phyloP scores from a whole-genome alignment of 2,888 invertebrate genomes.

The Heteromurus nitidus region DNA sequence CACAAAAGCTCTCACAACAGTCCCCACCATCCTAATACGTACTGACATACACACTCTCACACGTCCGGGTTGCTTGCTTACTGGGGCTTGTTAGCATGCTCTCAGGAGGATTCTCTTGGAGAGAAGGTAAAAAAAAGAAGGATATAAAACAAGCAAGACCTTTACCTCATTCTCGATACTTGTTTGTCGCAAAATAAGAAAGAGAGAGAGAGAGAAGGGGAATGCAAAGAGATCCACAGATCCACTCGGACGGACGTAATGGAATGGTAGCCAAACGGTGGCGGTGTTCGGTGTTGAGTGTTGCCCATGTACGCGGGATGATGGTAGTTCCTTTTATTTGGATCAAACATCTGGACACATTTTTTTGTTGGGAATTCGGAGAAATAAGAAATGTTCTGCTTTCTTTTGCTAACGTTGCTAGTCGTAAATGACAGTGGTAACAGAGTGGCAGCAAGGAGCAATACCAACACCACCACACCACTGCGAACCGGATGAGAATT shows the following conservation, averaged over 20 bases:
- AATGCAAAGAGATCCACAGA: not conserved
- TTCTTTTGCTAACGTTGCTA: slow-evolving; percentile 25
- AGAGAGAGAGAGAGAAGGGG: not conserved
- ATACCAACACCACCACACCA: slow-evolving; percentile 39
- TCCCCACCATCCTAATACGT: slow-evolving; percentile 43
- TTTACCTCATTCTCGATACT: slow-evolving; percentile 13
- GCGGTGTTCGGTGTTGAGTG: not conserved
- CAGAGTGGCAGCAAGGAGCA: too few relatives aligned
- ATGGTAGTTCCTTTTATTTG: slow-evolving; percentile 31
- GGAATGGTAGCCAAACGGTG: slow-evolving; percentile 19
- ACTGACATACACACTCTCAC: slow-evolving; percentile 64
- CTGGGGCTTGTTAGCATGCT: slow-evolving; percentile 66
- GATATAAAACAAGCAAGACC: slow-evolving; percentile 37
- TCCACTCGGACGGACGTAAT: too few relatives aligned
- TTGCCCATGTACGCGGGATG: too few relatives aligned
- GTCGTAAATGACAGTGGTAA: not conserved
- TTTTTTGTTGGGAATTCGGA: slow-evolving; percentile 21
- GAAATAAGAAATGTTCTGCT: slow-evolving; percentile 22
- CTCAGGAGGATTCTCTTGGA: slow-evolving; percentile 48
- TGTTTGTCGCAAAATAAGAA: slow-evolving; percentile 30
- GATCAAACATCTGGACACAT: slow-evolving; percentile 55
- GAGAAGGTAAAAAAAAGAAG: slow-evolving; percentile 44
- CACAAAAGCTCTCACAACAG: slow-evolving; percentile 46
- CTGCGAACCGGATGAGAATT: slow-evolving; percentile 45
- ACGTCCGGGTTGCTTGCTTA: slow-evolving; percentile 66